These are phyloP conservation scores for Trissolcus brochymenae DNA, from an alignment of 2,888 invertebrate species.

Conservation along the genomic window DNA sequence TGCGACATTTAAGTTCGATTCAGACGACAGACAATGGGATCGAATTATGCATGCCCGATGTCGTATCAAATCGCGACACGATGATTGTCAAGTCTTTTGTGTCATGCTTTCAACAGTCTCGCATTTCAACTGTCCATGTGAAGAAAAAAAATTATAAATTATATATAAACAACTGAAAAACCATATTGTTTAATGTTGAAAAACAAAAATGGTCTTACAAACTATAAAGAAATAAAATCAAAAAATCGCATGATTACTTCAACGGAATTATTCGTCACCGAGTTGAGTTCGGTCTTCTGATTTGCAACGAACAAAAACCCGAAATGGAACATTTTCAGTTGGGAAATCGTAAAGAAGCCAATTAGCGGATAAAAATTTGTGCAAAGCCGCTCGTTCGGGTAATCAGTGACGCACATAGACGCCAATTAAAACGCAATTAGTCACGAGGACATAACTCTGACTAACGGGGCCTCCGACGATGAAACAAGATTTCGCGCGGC, in stretches of 20 bases:
- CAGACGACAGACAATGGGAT: conserved; percentile 35
- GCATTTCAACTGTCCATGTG: too few relatives aligned
- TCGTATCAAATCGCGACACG: conserved; percentile 10
- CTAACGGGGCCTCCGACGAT: background rate
- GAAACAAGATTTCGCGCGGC: conserved; percentile 10
- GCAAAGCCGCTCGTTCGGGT: conserved; percentile 14
- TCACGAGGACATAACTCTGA: conserved; percentile 12
- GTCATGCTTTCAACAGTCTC: too few relatives aligned
- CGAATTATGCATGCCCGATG: conserved; percentile 26
- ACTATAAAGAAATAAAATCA: too few relatives aligned
- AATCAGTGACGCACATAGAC: conserved; percentile 34
- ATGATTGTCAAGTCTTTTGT: conserved; percentile 3
- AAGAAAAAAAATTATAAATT: too few relatives aligned
- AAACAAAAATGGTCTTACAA: too few relatives aligned
- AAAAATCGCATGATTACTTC: too few relatives aligned
- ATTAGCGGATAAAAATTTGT: conserved; percentile 42
- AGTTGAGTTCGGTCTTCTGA: background rate
- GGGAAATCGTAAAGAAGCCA: conserved; percentile 45
- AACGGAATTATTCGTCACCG: too few relatives aligned
- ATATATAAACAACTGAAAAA: too few relatives aligned
- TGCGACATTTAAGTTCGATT: conserved; percentile 39
- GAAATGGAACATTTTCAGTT: conserved; percentile 31
- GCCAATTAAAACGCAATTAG: conserved; percentile 47
- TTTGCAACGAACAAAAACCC: conserved; percentile 13
- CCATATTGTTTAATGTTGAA: too few relatives aligned